Evolutionary conservation across 35 echinoderm and acorn worm genomes (phyloP).

Genomic region (Acanthaster planci): DNA sequence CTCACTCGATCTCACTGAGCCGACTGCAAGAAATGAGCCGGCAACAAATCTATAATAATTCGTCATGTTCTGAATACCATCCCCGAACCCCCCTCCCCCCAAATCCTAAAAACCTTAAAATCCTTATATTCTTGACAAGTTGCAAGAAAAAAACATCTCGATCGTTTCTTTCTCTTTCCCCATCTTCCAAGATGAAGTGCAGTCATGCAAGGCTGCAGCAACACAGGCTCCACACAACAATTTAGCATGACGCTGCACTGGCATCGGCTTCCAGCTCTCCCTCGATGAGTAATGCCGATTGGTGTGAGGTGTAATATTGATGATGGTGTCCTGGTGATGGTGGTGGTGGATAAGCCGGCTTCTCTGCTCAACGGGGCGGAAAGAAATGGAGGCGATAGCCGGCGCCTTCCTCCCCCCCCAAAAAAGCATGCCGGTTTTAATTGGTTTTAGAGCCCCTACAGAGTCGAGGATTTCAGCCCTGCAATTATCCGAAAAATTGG

Average conservation of each 20-base stretch:
- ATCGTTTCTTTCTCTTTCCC: neutral
- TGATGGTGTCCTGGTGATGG: neutral
- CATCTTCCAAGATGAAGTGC: neutral
- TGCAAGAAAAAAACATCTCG: too few relatives aligned
- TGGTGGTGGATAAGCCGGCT: slow-evolving; percentile 15
- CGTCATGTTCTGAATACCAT: neutral
- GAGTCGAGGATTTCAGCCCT: neutral
- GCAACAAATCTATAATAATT: slow-evolving; percentile 10
- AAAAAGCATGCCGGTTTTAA: neutral
- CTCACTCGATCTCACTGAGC: too few relatives aligned
- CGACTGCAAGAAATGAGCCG: too few relatives aligned
- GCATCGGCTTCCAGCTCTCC: neutral
- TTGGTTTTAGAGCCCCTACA: slow-evolving; percentile 14
- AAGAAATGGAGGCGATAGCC: neutral
- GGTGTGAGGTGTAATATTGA: neutral
- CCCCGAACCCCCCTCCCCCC: neutral
- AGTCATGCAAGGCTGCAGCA: neutral
- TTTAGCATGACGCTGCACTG: neutral
- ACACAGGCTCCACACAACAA: neutral
- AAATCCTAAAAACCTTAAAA: too few relatives aligned
- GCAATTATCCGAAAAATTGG: too few relatives aligned
- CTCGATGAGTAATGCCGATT: slow-evolving; percentile 1
- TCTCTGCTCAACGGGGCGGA: neutral
- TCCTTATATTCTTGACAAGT: neutral
- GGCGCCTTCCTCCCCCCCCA: slow-evolving; percentile 2